These are phyloP conservation scores for Pogona vitticeps DNA, from an alignment of 2,113 vertebrate genomes.

Conservation along the genomic window DNA sequence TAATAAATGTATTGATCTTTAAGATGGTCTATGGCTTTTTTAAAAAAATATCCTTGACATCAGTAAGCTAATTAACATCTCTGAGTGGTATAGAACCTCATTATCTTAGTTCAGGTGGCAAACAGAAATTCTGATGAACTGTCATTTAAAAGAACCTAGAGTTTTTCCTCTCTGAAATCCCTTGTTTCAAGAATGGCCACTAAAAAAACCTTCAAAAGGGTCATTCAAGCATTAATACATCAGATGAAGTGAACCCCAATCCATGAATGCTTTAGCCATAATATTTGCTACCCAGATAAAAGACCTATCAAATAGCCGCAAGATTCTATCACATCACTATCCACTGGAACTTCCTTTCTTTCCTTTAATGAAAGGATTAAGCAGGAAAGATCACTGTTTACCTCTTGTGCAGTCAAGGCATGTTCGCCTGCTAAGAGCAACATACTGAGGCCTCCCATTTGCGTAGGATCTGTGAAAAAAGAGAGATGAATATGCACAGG, in stretches of 20 bases:
- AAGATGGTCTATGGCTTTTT: neutral
- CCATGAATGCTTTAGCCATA: no score
- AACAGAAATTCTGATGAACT: neutral
- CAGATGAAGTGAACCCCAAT: no score
- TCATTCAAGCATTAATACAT: no score
- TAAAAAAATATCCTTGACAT: no score
- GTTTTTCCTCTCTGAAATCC: no score
- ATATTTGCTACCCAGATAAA: no score
- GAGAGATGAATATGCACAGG: constrained; percentile 24
- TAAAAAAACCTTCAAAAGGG: no score
- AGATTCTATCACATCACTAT: constrained; percentile 4
- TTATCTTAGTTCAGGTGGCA: neutral
- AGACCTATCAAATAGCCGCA: constrained; percentile 7
- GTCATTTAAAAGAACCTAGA: no score
- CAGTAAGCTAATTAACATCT: neutral
- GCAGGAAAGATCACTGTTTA: constrained; percentile 63
- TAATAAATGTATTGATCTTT: neutral
- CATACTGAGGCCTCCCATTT: constrained; percentile 99
- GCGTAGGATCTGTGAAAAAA: constrained; percentile 88
- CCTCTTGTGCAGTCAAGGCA: constrained; percentile 93
- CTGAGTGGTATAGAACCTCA: neutral
- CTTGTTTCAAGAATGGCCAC: no score
- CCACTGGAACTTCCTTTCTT: constrained; percentile 7
- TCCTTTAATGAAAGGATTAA: accelerated
- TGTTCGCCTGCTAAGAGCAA: constrained; percentile 95